phyloP scores from a whole-genome alignment of 2,113 vertebrate genomes.

The Odocoileus virginianus region DNA sequence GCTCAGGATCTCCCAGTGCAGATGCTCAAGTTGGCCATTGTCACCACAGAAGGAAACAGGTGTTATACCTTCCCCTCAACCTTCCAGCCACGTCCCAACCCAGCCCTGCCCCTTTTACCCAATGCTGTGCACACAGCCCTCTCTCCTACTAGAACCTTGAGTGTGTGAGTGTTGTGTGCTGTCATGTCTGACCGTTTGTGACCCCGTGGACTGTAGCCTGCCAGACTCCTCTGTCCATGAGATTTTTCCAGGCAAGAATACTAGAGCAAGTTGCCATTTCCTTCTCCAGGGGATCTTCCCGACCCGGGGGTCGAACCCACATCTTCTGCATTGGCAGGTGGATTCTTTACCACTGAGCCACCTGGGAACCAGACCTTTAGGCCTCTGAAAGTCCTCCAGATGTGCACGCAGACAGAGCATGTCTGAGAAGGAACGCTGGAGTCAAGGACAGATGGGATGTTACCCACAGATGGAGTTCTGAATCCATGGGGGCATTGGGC shows the following conservation, averaged over 20 bases:
- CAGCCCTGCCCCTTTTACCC: accelerated
- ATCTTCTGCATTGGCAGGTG: background rate
- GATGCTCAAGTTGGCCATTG: background rate
- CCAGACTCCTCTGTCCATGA: background rate
- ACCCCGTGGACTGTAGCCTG: background rate
- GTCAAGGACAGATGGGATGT: background rate
- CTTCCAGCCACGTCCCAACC: background rate
- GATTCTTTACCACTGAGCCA: background rate
- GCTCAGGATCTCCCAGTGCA: background rate
- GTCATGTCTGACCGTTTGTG: background rate
- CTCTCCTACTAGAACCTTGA: background rate
- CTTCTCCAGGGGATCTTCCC: background rate
- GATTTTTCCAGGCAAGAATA: background rate
- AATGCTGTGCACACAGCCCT: background rate
- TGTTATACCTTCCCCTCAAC: accelerated
- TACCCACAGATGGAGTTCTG: no score
- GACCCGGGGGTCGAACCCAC: background rate
- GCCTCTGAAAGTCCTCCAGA: background rate
- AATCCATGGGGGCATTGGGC: background rate
- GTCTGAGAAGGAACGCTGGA: background rate
- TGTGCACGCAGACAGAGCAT: accelerated
- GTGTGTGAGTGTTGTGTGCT: background rate
- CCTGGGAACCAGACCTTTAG: background rate
- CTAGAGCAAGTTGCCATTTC: background rate
- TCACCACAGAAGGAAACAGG: background rate